Evolutionary conservation across 2,888 invertebrate species (phyloP).

Genomic region (Platycnemis pennipes): DNA sequence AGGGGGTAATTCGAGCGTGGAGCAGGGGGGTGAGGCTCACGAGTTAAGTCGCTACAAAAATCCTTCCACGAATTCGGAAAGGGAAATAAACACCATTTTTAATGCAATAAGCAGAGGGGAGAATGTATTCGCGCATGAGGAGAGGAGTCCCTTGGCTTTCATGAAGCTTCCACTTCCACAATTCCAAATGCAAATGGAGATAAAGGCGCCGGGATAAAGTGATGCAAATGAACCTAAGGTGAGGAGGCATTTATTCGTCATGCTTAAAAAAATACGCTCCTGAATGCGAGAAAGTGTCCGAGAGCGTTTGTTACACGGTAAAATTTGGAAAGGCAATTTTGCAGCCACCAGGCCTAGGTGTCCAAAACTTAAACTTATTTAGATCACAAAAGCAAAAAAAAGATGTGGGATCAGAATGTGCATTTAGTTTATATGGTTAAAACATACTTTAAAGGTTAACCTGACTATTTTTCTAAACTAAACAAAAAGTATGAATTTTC

Average conservation of each 20-base stretch:
- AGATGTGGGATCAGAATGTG: too few relatives aligned
- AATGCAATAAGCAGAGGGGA: conserved; percentile 36
- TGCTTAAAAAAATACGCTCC: neutral
- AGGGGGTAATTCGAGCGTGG: neutral
- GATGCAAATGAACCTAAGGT: conserved; percentile 37
- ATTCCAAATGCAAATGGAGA: conserved; percentile 38
- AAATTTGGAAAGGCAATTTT: neutral
- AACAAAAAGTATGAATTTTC: too few relatives aligned
- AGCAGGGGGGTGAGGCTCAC: neutral
- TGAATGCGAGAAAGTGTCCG: neutral
- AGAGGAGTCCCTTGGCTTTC: neutral
- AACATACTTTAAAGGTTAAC: too few relatives aligned
- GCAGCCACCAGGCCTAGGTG: neutral
- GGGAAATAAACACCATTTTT: conserved; percentile 49
- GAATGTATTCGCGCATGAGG: conserved; percentile 29
- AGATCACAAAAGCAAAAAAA: neutral
- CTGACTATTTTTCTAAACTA: too few relatives aligned
- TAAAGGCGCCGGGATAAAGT: conserved; percentile 33
- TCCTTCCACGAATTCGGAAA: conserved; percentile 19
- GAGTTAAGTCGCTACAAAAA: conserved; percentile 41
- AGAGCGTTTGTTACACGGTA: neutral
- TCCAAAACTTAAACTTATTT: neutral
- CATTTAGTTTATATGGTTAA: too few relatives aligned
- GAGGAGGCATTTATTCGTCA: conserved; percentile 17
- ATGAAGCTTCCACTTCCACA: neutral